Conservation (phyloP, 2,113 vertebrate species). For the Psittacara wagleri region DNA sequence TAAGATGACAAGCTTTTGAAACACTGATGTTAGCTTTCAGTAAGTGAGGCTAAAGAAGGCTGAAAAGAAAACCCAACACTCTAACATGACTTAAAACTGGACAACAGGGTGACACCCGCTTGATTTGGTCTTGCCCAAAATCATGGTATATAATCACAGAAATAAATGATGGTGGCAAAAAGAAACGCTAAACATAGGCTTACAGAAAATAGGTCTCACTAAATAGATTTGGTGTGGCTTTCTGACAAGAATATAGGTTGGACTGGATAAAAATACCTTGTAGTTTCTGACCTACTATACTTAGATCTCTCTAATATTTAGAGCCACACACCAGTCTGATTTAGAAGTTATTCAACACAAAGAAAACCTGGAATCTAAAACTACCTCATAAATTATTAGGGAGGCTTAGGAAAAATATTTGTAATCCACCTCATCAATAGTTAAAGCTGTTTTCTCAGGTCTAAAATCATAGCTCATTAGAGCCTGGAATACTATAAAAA, state of each 20-base stretch:
- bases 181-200: conserved; percentile 37
- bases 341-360: conserved; percentile 55
- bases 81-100: not conserved
- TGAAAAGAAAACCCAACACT: not conserved
- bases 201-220: conserved; percentile 48
- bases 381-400: conserved; percentile 53
- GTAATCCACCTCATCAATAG: conserved; percentile 41
- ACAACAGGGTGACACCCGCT: not conserved
- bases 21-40: not conserved
- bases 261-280: conserved; percentile 62
- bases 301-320: conserved; percentile 45
- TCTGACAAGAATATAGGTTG: conserved; percentile 68
- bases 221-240: conserved; percentile 47
- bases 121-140: not conserved
- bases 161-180: conserved; percentile 1
- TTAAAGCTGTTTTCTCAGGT: conserved; percentile 37
- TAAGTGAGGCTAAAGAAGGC: not conserved
- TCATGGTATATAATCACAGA: not conserved
- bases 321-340: conserved; percentile 27
- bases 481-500: conserved; percentile 15
- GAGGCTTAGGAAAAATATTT: conserved; percentile 51
- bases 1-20: not conserved
- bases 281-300: conserved; percentile 65
- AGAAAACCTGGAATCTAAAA: conserved; percentile 60
- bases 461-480: conserved; percentile 49